Evolutionary conservation across 2,113 vertebrate species (phyloP), one percentile per base, ranked within the genome.

Genomic region (Colaptes auratus): DNA sequence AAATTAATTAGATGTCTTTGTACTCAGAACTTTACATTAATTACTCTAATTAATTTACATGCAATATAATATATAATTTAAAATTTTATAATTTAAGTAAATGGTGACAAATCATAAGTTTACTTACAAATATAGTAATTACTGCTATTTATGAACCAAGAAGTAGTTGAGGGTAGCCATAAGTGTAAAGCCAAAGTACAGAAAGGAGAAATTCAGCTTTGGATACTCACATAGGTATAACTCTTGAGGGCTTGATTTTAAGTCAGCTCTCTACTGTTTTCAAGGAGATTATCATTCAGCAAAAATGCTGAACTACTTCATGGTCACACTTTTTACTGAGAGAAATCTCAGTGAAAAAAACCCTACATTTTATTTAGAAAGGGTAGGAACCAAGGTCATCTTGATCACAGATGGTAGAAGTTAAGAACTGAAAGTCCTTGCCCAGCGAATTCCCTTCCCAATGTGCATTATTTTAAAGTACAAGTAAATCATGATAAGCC

Each of bases 301-400:
- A 92, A 80, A 86, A 90, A 88, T 10, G 31, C 31, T 82, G 77
- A 82, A 35, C 60, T 36, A 2, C 73, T 70, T 70, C 6, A 59
- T 0, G 1, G 86, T 86, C 82, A 92, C 76, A 78, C 20, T 39
- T 90, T 76, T 55, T 33, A 70, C 61, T 1, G 3, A 52, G 52
- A 73, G 15, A 76, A 71, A 19, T 71, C 48, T 70, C 61, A 39
- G 89, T 24, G n/a, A 77, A 59, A 92, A 39, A 52, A 88, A 9
- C 14, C 2, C 2, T 31, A 16, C 11, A 48, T 88, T 86, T 86
- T 64, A 74, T 77, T 73, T 66, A 86, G 83, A 74, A 93, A 83
- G 91, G 83, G 46, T 33, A 94, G 81, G 79, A 86, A 55, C 89
- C 86, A 90, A 90, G 77, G 91, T 93, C 80, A 90, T 58, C 71